Base-by-base conservation (phyloP, 2,888 invertebrate species). In the Euzophera pinguis region DNA sequence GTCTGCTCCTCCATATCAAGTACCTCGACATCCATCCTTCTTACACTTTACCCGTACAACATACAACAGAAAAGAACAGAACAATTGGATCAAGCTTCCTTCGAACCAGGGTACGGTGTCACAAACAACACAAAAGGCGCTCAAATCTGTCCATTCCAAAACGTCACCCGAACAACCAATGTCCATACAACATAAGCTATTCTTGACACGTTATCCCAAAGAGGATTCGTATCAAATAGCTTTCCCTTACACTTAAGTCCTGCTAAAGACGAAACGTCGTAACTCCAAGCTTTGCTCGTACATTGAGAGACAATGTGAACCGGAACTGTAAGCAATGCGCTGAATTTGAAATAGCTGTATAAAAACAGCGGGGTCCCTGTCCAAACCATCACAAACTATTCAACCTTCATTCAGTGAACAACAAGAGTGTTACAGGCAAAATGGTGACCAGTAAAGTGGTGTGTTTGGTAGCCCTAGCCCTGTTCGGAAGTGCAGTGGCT, bases 271-370 rank as follows among this genome's bases (percentile, higher is more conserved):
- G 72, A 76, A 87, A 88, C 76, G 83, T 76, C 81, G 72, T 75
- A 90, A 80, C 75, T 78, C 59, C 73, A 60, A 65, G 62, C 61
- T 67, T 69, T 64, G 64, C 69, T 68, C 75, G 73, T 81, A 81
- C 79, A 65, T 72, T 69, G 81, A 71, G 78, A 82, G 83, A 81
- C 86, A 80, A 82, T 82, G 79, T 78, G 78, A 81, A 81, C 89
- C 88, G 88, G 89, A 87, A 89, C 87, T 81, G 66, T 63, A 71
- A 61, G 75, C 71, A 72, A 81, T 81, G 88, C 76, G 71, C 82
- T 85, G 86, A 87, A 88, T 90, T 89, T 84, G 86, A 89, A 90
- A 90, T 90, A 84, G 90, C 90, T 86, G 91, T 91, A 91, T 90
- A 91, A 90, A 91, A 90, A 88, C 81, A 72, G 69, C 64, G 58